phyloP scores from a whole-genome alignment of 2,888 invertebrate genomes.

The Hypolimnas misippus region DNA sequence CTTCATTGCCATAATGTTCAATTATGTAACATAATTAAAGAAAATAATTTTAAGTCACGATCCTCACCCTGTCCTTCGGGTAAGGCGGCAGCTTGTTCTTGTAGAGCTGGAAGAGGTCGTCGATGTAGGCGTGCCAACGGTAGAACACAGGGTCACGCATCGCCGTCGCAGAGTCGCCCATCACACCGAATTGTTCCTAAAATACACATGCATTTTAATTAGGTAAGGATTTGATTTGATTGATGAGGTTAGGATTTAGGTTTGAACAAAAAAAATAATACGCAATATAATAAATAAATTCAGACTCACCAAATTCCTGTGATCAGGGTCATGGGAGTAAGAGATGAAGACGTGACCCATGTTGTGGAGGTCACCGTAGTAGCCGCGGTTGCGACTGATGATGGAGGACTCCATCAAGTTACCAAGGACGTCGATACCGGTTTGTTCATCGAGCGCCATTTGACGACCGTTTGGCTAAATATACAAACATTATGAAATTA shows the following conservation, averaged over 20 bases:
- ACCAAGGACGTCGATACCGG: conserved; percentile 91
- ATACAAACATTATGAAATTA: too few species aligned
- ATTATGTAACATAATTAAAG: too few species aligned
- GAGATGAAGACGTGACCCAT: conserved; percentile 91
- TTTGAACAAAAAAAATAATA: not conserved
- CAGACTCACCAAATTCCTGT: conserved; percentile 85
- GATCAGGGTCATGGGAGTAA: conserved; percentile 92
- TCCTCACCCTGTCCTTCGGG: conserved; percentile 79
- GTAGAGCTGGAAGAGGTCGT: conserved; percentile 90
- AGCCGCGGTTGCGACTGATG: conserved; percentile 86
- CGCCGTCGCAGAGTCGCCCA: conserved; percentile 93
- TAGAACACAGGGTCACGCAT: conserved; percentile 95
- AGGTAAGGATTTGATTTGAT: too few species aligned
- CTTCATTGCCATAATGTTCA: too few species aligned
- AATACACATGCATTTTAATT: not conserved
- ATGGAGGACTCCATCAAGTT: conserved; percentile 91
- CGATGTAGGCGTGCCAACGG: conserved; percentile 92
- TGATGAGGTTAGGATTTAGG: not conserved
- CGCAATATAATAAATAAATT: not conserved
- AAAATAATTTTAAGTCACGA: not conserved
- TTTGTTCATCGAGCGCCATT: conserved; percentile 84
- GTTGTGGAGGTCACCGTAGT: conserved; percentile 93
- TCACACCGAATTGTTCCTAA: conserved; percentile 91
- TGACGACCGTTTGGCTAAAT: conserved; percentile 80
- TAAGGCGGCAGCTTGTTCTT: conserved; percentile 89